Conservation (phyloP, 2,888 invertebrate genomes). For the Orchesellides sinensis region DNA sequence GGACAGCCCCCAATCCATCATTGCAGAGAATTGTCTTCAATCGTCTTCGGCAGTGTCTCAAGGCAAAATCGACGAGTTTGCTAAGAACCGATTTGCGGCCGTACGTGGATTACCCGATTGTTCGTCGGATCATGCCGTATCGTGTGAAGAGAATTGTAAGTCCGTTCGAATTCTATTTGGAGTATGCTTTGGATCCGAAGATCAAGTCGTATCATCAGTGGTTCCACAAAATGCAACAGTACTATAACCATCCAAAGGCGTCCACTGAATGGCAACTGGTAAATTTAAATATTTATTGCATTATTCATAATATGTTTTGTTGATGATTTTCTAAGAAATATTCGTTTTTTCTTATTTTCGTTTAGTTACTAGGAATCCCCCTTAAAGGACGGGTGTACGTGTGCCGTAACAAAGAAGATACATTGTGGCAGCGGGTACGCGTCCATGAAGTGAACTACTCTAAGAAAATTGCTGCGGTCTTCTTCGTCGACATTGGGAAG, state of each 20-base stretch:
- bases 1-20: no score
- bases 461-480: neutral
- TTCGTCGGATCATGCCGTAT: slow-evolving; percentile 10
- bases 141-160: slow-evolving; percentile 4
- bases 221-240: slow-evolving; percentile 15
- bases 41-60: no score
- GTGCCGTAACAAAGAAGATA: neutral
- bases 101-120: no score
- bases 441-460: neutral
- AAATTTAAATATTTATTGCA: neutral
- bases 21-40: no score
- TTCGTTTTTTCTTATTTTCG: neutral
- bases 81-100: no score
- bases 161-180: slow-evolving; percentile 33
- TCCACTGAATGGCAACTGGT: neutral
- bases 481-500: neutral
- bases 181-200: neutral
- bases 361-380: neutral
- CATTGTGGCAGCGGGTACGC: slow-evolving; percentile 29
- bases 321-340: neutral
- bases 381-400: neutral
- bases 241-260: neutral
- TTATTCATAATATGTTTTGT: neutral
- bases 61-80: no score
- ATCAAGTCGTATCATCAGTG: neutral